Conservation (phyloP, 2,888 invertebrate species). For the Drosophila quinaria region DNA sequence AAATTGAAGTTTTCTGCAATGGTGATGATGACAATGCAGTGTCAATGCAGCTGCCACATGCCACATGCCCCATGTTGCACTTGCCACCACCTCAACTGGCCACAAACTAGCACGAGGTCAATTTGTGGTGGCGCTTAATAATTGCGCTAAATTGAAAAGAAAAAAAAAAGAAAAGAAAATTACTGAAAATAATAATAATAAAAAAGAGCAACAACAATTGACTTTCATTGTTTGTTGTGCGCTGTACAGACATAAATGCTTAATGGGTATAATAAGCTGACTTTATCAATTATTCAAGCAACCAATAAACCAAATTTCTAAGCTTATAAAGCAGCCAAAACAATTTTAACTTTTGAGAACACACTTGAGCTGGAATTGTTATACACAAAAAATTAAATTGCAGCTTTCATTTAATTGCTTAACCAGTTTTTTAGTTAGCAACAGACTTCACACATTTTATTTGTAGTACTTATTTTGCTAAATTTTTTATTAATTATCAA, state of each 20-base stretch:
- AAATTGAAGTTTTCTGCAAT: conserved; percentile 54
- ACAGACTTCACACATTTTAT: too few relatives aligned
- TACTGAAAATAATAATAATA: conserved; percentile 4
- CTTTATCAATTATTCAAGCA: conserved; percentile 28
- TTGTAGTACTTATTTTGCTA: too few relatives aligned
- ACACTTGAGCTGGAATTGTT: neutral
- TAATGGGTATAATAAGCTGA: conserved; percentile 40
- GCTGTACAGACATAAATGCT: conserved; percentile 10
- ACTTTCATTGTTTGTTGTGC: conserved; percentile 44
- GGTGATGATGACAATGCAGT: conserved; percentile 41
- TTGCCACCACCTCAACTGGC: conserved; percentile 18
- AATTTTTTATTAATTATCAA: neutral
- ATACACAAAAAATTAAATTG: neutral
- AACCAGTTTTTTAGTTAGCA: too few relatives aligned
- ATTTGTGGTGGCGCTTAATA: conserved; percentile 70
- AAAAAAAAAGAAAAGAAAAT: conserved; percentile 4
- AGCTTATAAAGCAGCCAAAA: neutral
- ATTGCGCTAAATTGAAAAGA: conserved; percentile 44
- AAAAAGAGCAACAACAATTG: conserved; percentile 35
- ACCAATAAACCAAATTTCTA: neutral
- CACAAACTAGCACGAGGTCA: conserved; percentile 70
- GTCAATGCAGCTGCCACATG: conserved; percentile 37
- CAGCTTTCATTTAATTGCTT: too few relatives aligned
- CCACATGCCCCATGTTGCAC: neutral
- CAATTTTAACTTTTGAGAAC: neutral